These are phyloP conservation scores for Trypoxylus dichotomus DNA, from an alignment of 1,140 invertebrate genomes.

Conservation along the genomic window DNA sequence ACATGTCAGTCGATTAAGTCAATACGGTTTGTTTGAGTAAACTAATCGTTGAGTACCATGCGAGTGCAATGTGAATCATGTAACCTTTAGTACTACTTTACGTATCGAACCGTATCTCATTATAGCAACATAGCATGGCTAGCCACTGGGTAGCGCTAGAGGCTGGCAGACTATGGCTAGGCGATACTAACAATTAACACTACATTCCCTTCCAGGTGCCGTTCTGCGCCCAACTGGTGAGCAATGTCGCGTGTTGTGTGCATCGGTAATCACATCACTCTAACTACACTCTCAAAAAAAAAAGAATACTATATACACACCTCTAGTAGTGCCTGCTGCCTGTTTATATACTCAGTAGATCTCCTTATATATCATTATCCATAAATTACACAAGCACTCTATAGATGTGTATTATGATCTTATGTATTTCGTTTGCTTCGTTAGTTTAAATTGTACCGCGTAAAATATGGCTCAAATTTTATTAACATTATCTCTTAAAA, in stretches of 20 bases:
- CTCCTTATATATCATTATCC: background rate
- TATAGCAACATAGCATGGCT: slow-evolving; percentile 41
- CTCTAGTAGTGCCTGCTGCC: slow-evolving; percentile 53
- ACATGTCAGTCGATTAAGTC: background rate
- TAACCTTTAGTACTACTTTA: background rate
- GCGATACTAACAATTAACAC: slow-evolving; percentile 60
- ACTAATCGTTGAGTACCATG: background rate
- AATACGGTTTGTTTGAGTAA: background rate
- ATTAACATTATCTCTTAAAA: background rate
- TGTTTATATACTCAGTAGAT: slow-evolving; percentile 26
- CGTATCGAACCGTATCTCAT: background rate
- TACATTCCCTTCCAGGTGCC: slow-evolving; percentile 75
- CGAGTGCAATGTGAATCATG: slow-evolving; percentile 1
- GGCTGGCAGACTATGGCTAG: slow-evolving; percentile 48
- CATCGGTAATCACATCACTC: slow-evolving; percentile 79
- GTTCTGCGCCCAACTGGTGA: slow-evolving; percentile 87
- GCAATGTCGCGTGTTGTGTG: slow-evolving; percentile 89
- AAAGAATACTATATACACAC: slow-evolving; percentile 48
- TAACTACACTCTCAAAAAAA: slow-evolving; percentile 46
- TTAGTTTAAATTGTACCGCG: background rate
- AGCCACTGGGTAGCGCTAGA: slow-evolving; percentile 40
- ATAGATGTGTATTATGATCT: slow-evolving; percentile 46
- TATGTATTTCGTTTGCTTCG: background rate
- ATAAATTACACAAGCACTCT: slow-evolving; percentile 44
- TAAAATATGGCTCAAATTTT: background rate